These are phyloP conservation scores for Anarhynchus alexandrinus DNA, from an alignment of 2,113 vertebrate genomes.

Conservation along the genomic window DNA sequence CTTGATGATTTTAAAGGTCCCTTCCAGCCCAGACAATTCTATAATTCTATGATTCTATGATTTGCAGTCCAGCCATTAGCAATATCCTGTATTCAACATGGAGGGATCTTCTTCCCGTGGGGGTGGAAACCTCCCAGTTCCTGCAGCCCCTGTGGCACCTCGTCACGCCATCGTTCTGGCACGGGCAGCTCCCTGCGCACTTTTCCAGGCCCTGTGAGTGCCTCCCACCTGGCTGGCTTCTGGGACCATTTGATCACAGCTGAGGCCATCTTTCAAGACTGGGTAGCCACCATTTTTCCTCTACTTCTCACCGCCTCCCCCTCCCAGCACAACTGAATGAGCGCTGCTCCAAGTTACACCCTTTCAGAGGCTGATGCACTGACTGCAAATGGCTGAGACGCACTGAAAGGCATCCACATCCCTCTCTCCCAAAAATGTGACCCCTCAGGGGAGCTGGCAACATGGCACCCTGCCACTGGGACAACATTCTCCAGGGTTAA, in stretches of 20 bases:
- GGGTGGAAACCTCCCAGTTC: neutral
- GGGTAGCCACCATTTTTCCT: neutral
- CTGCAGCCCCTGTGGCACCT: neutral
- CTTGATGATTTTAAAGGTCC: too few relatives aligned
- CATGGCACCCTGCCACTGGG: neutral
- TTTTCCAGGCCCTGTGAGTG: neutral
- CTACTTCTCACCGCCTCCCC: neutral
- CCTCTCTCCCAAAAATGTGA: neutral
- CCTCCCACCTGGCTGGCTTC: neutral
- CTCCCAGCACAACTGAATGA: neutral
- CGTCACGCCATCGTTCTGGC: fast-evolving
- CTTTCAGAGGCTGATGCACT: neutral
- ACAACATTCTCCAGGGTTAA: neutral
- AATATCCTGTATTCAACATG: fast-evolving
- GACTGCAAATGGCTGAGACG: neutral
- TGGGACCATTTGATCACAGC: neutral
- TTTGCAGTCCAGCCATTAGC: neutral
- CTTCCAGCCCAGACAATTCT: too few relatives aligned
- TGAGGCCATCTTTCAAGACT: neutral
- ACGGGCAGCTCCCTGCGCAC: fast-evolving
- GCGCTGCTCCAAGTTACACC: neutral
- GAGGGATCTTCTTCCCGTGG: neutral
- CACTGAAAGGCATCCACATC: neutral
- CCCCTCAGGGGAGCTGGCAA: neutral
- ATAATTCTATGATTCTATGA: too few relatives aligned